Evolutionary conservation across 2,888 invertebrate genomes (phyloP).

Genomic region (Athetis lepigone): DNA sequence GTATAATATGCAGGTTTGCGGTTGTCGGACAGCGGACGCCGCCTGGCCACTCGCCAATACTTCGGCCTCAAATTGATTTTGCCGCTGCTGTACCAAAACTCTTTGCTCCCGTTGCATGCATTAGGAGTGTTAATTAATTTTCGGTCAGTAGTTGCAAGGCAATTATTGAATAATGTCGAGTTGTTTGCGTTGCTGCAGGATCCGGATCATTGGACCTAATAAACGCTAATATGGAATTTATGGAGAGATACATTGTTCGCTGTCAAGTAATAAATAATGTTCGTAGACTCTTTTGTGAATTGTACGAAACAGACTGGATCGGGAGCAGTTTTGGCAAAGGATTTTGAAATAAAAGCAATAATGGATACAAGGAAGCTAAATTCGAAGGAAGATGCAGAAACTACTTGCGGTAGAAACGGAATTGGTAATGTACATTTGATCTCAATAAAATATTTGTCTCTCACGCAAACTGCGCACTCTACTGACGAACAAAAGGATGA

Average conservation of each 20-base stretch:
- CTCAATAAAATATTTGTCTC: background rate
- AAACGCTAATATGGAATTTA: background rate
- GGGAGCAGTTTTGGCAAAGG: slow-evolving; percentile 43
- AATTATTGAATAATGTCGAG: slow-evolving; percentile 40
- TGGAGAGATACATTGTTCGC: background rate
- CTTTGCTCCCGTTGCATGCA: slow-evolving; percentile 78
- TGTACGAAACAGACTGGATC: slow-evolving; percentile 19
- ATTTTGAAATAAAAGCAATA: slow-evolving; percentile 27
- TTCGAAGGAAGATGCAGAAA: slow-evolving; percentile 11
- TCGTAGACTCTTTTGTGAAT: slow-evolving; percentile 8
- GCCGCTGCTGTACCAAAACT: slow-evolving; percentile 80
- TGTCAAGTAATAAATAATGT: slow-evolving; percentile 13
- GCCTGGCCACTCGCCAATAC: slow-evolving; percentile 82
- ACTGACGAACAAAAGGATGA: slow-evolving; percentile 15
- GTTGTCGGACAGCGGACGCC: slow-evolving; percentile 72
- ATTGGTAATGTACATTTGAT: slow-evolving; percentile 4
- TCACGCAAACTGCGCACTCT: slow-evolving; percentile 4
- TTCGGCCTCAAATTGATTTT: slow-evolving; percentile 88
- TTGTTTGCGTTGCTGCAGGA: slow-evolving; percentile 22
- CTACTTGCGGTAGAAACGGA: background rate
- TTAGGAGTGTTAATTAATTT: slow-evolving; percentile 82
- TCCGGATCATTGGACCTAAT: slow-evolving; percentile 9
- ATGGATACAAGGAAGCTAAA: slow-evolving; percentile 14
- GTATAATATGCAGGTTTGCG: slow-evolving; percentile 77
- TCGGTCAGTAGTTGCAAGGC: slow-evolving; percentile 55